Evolutionary conservation across 2,113 vertebrate genomes (phyloP).

Genomic region (Willisornis vidua): DNA sequence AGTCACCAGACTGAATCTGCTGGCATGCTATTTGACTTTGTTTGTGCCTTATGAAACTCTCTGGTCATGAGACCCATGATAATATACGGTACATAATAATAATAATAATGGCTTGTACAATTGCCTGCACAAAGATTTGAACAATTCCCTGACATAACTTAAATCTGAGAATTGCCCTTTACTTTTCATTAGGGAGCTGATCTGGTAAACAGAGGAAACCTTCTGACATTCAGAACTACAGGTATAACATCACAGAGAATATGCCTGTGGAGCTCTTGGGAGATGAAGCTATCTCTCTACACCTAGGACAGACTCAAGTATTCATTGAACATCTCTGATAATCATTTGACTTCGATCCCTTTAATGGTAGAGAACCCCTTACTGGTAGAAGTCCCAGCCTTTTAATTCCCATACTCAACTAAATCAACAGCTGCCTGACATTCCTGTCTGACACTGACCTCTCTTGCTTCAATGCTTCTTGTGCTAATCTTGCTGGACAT

Average conservation of each 20-base stretch:
- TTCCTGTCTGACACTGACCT: neutral
- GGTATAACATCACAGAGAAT: rapidly evolving
- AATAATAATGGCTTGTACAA: neutral
- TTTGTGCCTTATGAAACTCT: constrained; percentile 46
- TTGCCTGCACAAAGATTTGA: neutral
- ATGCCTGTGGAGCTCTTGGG: neutral
- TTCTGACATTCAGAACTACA: neutral
- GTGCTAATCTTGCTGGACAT: neutral
- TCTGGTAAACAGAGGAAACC: neutral
- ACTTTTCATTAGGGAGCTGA: neutral
- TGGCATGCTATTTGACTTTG: constrained; percentile 16
- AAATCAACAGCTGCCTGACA: neutral
- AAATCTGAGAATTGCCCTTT: neutral
- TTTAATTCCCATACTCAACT: neutral
- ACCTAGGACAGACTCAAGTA: neutral
- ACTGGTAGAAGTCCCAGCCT: neutral
- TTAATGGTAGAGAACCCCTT: neutral
- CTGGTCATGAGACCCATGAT: neutral
- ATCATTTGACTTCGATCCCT: neutral
- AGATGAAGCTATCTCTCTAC: neutral
- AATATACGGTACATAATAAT: constrained; percentile 3
- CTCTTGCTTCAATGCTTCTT: neutral
- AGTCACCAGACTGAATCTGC: neutral
- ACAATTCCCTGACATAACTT: neutral
- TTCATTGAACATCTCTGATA: neutral